Conservation (phyloP, 2,888 invertebrate species). For the Trachelus iudaicus region DNA sequence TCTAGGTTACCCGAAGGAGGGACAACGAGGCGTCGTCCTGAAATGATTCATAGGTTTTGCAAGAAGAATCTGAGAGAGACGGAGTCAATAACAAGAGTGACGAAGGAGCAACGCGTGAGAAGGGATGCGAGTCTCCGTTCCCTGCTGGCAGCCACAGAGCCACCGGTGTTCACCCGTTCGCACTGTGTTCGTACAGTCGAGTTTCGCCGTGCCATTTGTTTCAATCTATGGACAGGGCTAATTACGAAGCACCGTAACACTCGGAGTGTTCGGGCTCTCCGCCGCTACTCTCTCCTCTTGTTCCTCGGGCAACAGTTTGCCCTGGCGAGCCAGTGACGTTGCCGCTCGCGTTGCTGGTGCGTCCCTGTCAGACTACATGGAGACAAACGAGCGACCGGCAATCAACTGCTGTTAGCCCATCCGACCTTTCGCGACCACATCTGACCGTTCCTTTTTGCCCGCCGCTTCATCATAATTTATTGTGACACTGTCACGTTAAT, state of each 20-base stretch:
- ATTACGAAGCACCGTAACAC: conserved; percentile 47
- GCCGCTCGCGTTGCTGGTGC: conserved; percentile 48
- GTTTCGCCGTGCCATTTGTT: conserved; percentile 65
- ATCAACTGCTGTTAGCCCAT: conserved; percentile 64
- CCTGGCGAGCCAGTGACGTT: conserved; percentile 25
- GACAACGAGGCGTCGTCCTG: not conserved
- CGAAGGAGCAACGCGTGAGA: conserved; percentile 57
- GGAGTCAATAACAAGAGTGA: not conserved
- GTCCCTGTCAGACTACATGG: conserved; percentile 62
- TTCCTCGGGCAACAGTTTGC: not conserved
- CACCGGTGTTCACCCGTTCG: conserved; percentile 20
- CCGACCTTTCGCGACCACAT: conserved; percentile 62
- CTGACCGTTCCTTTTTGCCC: conserved; percentile 60
- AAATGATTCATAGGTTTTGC: conserved; percentile 9
- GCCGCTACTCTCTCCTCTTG: not conserved
- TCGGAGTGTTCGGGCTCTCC: conserved; percentile 4
- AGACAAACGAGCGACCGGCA: conserved; percentile 65
- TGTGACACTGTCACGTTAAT: conserved; percentile 65
- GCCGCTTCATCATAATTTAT: conserved; percentile 66
- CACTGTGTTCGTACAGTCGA: conserved; percentile 22
- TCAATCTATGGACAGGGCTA: conserved; percentile 67
- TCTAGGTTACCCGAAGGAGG: not conserved
- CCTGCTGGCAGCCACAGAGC: conserved; percentile 40
- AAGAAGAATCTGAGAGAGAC: conserved; percentile 1
- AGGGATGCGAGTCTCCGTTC: conserved; percentile 67